Conservation (phyloP, 2,113 vertebrate genomes). For the Bambusicola thoracicus region DNA sequence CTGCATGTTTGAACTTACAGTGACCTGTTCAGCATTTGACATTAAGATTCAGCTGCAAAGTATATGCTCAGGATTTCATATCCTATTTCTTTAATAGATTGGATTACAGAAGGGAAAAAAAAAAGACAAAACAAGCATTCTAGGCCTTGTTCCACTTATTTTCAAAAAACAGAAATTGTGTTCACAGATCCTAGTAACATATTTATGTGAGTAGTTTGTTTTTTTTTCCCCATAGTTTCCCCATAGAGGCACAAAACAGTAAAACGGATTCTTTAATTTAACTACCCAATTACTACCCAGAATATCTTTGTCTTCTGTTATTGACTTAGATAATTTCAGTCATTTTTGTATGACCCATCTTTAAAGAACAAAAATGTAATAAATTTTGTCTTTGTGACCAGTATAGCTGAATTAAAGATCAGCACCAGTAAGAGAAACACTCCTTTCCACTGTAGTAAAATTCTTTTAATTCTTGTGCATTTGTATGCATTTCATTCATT, state of each 20-base stretch:
- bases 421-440: neutral
- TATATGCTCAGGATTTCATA: neutral
- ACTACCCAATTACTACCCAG: neutral
- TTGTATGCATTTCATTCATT: neutral
- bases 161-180: neutral
- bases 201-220: neutral
- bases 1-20: neutral
- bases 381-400: neutral
- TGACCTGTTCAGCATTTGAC: neutral
- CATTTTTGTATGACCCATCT: neutral
- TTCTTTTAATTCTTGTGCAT: neutral
- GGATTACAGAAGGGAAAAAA: neutral
- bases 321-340: neutral
- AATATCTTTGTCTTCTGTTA: neutral
- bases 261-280: neutral
- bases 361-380: neutral
- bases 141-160: neutral
- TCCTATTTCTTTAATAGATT: neutral
- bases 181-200: neutral
- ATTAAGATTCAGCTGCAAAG: neutral
- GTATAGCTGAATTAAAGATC: neutral
- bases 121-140: fast-evolving
- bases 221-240: neutral
- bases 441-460: neutral
- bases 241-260: neutral